These are phyloP conservation scores for Eleutherodactylus coqui DNA, from an alignment of 2,797 vertebrate genomes.

Conservation along the genomic window DNA sequence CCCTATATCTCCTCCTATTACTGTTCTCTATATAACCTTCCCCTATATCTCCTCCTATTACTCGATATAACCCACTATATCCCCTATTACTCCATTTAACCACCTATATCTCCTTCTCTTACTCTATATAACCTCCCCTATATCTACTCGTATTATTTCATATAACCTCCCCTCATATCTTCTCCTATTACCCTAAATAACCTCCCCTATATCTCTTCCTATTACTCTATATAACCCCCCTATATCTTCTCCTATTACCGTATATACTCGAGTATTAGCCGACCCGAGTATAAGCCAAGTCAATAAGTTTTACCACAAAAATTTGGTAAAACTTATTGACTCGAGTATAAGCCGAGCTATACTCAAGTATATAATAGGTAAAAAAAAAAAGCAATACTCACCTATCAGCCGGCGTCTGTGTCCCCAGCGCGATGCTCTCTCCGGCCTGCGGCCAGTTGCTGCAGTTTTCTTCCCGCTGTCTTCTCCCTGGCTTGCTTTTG, in stretches of 20 bases:
- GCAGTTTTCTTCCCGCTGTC: too few relatives aligned
- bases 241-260: neutral
- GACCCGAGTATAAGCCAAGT: too few relatives aligned
- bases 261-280: too few relatives aligned
- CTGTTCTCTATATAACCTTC: neutral
- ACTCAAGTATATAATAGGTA: too few relatives aligned
- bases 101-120: neutral
- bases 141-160: neutral
- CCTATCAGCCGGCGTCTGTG: too few relatives aligned
- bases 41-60: slow-evolving; percentile 13
- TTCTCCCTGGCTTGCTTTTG: too few relatives aligned
- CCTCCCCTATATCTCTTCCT: neutral
- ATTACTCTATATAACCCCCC: neutral
- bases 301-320: too few relatives aligned
- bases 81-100: neutral
- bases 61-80: neutral
- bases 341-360: too few relatives aligned
- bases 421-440: too few relatives aligned
- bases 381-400: too few relatives aligned
- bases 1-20: slow-evolving; percentile 12
- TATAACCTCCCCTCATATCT: neutral
- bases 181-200: neutral
- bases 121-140: neutral
- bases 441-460: too few relatives aligned
- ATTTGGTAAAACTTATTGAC: too few relatives aligned